These are phyloP conservation scores for Eidolon helvum DNA, from an alignment of 2,113 vertebrate genomes.

Conservation along the genomic window DNA sequence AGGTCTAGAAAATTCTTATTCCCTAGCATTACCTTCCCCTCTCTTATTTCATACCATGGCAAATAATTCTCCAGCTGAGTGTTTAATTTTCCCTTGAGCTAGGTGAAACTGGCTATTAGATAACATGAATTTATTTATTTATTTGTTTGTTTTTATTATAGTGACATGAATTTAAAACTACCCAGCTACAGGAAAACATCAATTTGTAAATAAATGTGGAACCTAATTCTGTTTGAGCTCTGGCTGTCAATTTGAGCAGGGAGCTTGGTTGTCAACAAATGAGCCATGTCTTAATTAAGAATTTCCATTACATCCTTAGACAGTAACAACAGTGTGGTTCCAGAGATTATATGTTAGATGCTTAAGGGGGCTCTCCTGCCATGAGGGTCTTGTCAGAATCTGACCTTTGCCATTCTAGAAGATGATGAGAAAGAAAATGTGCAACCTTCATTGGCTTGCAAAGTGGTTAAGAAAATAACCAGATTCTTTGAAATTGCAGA, in stretches of 20 bases:
- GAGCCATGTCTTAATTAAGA: constrained; percentile 8
- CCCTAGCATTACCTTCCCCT: neutral
- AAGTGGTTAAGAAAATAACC: neutral
- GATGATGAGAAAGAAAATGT: neutral
- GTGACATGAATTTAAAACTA: constrained; percentile 8
- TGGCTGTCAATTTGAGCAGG: neutral
- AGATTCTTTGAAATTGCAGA: neutral
- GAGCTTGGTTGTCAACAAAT: neutral
- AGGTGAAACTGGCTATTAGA: neutral
- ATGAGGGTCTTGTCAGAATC: neutral
- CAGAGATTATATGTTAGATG: rapidly evolving
- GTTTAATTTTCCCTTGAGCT: neutral
- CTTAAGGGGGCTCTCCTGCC: neutral
- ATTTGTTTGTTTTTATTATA: too few species aligned
- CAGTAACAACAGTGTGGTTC: neutral
- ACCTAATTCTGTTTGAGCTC: neutral
- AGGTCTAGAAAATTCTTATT: neutral
- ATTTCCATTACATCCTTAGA: neutral
- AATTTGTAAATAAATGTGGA: neutral
- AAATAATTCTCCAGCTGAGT: neutral
- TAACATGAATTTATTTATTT: neutral
- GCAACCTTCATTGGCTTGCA: neutral
- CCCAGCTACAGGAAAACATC: neutral
- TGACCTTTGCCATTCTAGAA: neutral
- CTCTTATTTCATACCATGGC: neutral